These are phyloP conservation scores for Andrena praecox DNA, from an alignment of 2,888 invertebrate genomes.

Conservation along the genomic window DNA sequence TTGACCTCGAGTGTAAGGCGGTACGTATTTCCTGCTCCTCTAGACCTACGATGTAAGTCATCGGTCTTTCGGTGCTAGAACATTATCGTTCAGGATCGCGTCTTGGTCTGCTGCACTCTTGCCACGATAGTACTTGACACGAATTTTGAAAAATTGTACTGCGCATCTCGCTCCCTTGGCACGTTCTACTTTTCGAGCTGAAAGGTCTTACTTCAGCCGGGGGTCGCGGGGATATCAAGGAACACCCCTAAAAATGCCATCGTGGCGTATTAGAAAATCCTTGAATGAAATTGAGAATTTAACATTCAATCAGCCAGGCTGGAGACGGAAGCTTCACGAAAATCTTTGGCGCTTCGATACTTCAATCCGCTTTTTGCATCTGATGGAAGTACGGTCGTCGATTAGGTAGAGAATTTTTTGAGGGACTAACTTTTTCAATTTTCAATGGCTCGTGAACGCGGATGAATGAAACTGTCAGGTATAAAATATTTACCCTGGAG, in stretches of 20 bases:
- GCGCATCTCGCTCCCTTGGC: slow-evolving; percentile 38
- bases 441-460: not conserved
- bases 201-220: slow-evolving; percentile 46
- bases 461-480: not conserved
- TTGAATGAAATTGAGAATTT: slow-evolving; percentile 36
- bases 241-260: slow-evolving; percentile 39
- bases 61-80: slow-evolving; percentile 34
- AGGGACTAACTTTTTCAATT: not conserved
- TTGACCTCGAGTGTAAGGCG: slow-evolving; percentile 6
- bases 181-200: slow-evolving; percentile 44
- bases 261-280: slow-evolving; percentile 23
- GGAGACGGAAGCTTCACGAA: not conserved
- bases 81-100: slow-evolving; percentile 61
- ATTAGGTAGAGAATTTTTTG: not conserved
- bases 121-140: slow-evolving; percentile 57
- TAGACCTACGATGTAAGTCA: slow-evolving; percentile 36
- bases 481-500: slow-evolving; percentile 19
- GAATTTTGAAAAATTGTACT: slow-evolving; percentile 59
- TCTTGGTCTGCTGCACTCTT: slow-evolving; percentile 40
- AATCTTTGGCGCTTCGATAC: not conserved
- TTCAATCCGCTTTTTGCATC: no score
- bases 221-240: slow-evolving; percentile 45
- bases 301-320: slow-evolving; percentile 24
- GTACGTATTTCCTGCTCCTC: slow-evolving; percentile 20
- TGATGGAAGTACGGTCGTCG: no score